Evolutionary conservation across 2,113 vertebrate species (phyloP), one percentile per base, ranked within the genome.

Genomic region (Leptocoma aspasia): DNA sequence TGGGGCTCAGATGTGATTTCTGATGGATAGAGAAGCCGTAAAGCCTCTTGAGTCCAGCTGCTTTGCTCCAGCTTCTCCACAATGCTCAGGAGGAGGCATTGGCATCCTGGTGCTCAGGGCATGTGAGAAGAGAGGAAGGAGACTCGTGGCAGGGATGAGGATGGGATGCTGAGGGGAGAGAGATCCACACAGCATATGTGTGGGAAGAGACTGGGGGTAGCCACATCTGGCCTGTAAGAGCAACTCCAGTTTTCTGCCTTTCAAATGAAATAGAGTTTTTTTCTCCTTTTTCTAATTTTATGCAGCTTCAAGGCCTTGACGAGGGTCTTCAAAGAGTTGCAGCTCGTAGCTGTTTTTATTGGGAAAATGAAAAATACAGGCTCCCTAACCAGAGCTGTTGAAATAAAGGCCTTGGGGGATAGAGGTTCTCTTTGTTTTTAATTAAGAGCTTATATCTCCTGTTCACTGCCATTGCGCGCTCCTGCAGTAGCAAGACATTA

Each of bases 381-480:
- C 56, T 94, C 68, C 92, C 91, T 92, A 85, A 89, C 57, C 90
- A 95, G 52, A 66, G 64, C 70, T 76, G 70, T 87, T 92, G 92
- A 94, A 93, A 76, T 53, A 71, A 73, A 93, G 83, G 85, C 78
- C 94, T 56, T 92, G 61, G 79, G 94, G 94, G 94, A 76, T 72
- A 44, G 59, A 92, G 91, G 94, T 94, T 94, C 76, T 89, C 95
- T 86, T 92, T 89, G 95, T 92, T 86, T 86, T 96, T 95, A 97
- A 96, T 95, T 94, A 95, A 96, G 91, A 95, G 80, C 92, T 82
- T 95, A 63, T 92, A 94, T 85, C 94, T 95, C 94, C 78, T 81
- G 81, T 63, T 50, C 8, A 3, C 69, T 71, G 92, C 89, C 44
- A 26, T 52, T 69, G 47, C 22, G 1, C 5, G 5, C 72, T 69